Base-by-base conservation (phyloP, 92 coral and sea anemone species). In the Actinostola sp. region DNA sequence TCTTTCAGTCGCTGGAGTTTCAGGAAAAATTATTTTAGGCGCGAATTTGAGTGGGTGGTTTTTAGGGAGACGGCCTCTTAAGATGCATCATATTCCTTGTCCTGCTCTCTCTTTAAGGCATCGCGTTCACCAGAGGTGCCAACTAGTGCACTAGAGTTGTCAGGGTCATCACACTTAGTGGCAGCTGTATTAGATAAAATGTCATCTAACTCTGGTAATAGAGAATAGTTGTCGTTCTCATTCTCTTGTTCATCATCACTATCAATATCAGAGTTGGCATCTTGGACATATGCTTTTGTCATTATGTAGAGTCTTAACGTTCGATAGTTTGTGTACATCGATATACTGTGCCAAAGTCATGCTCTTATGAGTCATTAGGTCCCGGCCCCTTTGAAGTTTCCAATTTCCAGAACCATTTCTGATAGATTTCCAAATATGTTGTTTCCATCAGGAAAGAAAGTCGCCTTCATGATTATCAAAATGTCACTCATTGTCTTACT, bases 361-460 rank as follows among this genome's bases (percentile, higher is more conserved):
- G 28, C 13, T 41, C 25, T 24, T 31, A 21, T 23, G 12, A 44
- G 59, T 25, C 70, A 80, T 80, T 31, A 66, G 27, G 10, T 78
- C n/a, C 4, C 54, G n/a, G 9, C 85, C 31, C 45, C 62, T 51
- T 71, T 71, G 61, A 80, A 71, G 55, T 80, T 50, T 43, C 73
- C 79, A n/a, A 81, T 61, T 36, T 58, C 46, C 26, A 81, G 29
- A 17, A 52, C n/a, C 86, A 72, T 81, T 29, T 58, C 42, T 20
- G 64, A 30, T 8, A 64, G 27, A 35, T 51, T 36, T 30, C 86
- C 86, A 81, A 63, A 81, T 50, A n/a, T 28, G 58, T 58, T 61
- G 59, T 31, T 44, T 38, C 74, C 63, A 45, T 81, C 69, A 50
- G 86, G 86, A 44, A 81, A 81, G 46, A 81, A 81, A 16, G 75